Evolutionary conservation across 1,140 invertebrate species (phyloP), one percentile per base, ranked within the genome.

Genomic region (Zaprionus kolodkinae): DNA sequence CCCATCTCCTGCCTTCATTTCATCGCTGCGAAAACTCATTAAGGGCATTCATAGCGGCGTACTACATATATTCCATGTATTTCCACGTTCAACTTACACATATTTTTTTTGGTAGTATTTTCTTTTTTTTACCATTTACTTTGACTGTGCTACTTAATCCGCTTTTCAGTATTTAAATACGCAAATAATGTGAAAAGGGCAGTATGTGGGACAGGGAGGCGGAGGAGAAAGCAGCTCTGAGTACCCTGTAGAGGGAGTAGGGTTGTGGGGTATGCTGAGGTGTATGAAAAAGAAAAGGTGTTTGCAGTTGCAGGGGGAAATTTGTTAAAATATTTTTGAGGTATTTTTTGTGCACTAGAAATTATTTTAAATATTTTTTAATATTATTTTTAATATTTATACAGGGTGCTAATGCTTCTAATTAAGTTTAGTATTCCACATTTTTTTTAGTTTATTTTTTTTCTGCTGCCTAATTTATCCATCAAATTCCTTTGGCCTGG

Each of bases 141-240:
- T 12, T 55, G 30, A 25, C 35, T 27, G 17, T 69, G 68, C 40
- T 52, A 43, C 57, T 89, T 89, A 90, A 89, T 89, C 85, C 85
- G 81, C 86, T 89, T 89, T 89, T 79, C 74, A 79, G 86, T 85
- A 89, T 85, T 89, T 90, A 89, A 89, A 90, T 90, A 76, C 86
- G 78, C 85, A 85, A 86, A 89, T 89, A 76, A 89, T 85, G 70
- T 61, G 70, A 70, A 78, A 89, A 89, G 63, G 21, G 55, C 56
- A 1, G 21, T 21, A 21, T 21, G 54, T 52, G 50, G 48, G 54
- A 9, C 35, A 21, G n/a, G 36, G 9, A 17, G 1, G 33, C 1
- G 15, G 12, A 1, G 30, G 4, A 36, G n/a, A 11, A 6, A 36
- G 6, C 6, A n/a, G 6, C n/a, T 7, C 33, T 21, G 57, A 6